Base-by-base conservation (phyloP, 2,888 invertebrate genomes). In the Pedicia rivosa region DNA sequence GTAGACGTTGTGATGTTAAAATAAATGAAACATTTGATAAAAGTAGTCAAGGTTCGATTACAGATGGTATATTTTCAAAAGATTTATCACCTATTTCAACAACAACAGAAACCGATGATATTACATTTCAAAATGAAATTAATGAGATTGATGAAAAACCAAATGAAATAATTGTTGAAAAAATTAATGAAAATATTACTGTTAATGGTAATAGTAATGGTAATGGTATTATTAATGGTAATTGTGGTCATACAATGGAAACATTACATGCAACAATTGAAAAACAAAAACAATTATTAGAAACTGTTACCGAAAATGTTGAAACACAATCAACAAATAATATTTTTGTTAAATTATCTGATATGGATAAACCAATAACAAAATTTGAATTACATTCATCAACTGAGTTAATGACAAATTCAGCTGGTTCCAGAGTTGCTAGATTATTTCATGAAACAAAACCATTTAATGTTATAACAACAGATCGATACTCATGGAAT, bases 271-370 rank as follows among this genome's bases (percentile, higher is more conserved):
- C 53, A 17, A 58, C 53, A 29, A 56, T 56, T 35, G 59, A 52
- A 48, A 62, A 55, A 43, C 62, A 57, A 33, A 62, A 62, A 42
- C 55, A 57, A 44, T 46, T 62, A 6, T 43, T 62, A 9, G 62
- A 62, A 41, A 61, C 60, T 1, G 60, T 61, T 3, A 56, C 54
- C 13, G 61, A 62, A 40, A 53, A 56, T 32, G 37, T 41, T 6
- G 48, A 51, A 38, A 57, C 63, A 2, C 59, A 55, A 42, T 52
- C 65, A 33, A 52, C 57, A 42, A 57, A 65, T 16, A 62, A 62
- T 16, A 61, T 64, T 37, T 79, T 80, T 52, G 84, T 86, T 0
- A 75, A 75, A 50, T 62, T 86, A 6, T 84, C 84, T 2, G 84
- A 86, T 53, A 65, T 86, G 55, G 82, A 84, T 52, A 78, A 77